Conservation (phyloP, 2,888 invertebrate genomes). For the Lithophane socia region DNA sequence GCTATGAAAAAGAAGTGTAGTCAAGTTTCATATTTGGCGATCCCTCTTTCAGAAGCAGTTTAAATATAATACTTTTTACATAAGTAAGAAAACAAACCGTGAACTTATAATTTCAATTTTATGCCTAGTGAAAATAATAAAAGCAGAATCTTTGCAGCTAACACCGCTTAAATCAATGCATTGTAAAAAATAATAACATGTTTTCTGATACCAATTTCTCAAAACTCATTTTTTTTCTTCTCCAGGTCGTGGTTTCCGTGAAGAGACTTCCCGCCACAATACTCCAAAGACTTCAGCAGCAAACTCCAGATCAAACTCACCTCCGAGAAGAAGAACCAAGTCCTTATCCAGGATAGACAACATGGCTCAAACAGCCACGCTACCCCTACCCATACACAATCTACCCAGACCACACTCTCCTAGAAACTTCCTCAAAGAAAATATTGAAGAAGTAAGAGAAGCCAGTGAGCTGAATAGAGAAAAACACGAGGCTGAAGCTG, state of each 20-base stretch:
- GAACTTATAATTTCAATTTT: not conserved
- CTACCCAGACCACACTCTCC: slow-evolving; percentile 83
- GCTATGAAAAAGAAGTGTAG: not conserved
- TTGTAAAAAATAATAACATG: not conserved
- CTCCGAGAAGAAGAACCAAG: slow-evolving; percentile 83
- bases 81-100: not conserved
- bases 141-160: not conserved
- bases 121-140: not conserved
- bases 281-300: slow-evolving; percentile 87
- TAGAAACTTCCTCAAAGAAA: slow-evolving; percentile 87
- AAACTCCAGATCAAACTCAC: slow-evolving; percentile 86
- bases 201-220: not conserved
- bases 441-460: slow-evolving; percentile 87
- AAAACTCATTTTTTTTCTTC: slow-evolving; percentile 34
- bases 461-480: slow-evolving; percentile 88
- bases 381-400: slow-evolving; percentile 76
- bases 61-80: not conserved
- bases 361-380: slow-evolving; percentile 83
- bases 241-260: slow-evolving; percentile 88
- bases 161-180: not conserved
- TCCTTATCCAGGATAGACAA: slow-evolving; percentile 85
- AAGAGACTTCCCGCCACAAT: slow-evolving; percentile 89
- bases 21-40: not conserved
- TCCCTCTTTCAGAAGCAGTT: not conserved
- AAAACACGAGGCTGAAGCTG: slow-evolving; percentile 86